Evolutionary conservation across 1,140 invertebrate genomes (phyloP), one percentile per base, ranked within the genome.

Genomic region (Drosophila murphyi): DNA sequence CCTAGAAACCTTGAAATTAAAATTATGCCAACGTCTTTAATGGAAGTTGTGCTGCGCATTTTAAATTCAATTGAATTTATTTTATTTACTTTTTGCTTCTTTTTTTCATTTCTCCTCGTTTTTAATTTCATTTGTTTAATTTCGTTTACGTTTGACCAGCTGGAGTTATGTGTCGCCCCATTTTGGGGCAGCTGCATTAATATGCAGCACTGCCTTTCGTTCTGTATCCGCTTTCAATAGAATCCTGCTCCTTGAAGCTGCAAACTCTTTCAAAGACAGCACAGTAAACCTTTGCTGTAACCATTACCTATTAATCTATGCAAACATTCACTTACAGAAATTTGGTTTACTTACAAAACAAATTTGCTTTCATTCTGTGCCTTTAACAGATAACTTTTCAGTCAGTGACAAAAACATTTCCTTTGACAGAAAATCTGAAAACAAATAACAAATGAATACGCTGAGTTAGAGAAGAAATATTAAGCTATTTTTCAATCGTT

Each of bases 11-110:
- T 47, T 47, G 57, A 32, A 32, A 86, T 86, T 86, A 73, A 87
- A 87, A 86, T 86, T 86, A 87, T 77, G 76, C 72, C 82, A 86
- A 76, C 82, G 72, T 70, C 82, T 86, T 86, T 86, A 86, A 87
- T 87, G 68, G 72, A 79, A 86, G 64, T 79, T 86, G 82, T 87
- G 82, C 82, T 57, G 67, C 52, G 82, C 71, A 86, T 87, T 67
- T 72, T 65, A 31, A 72, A 67, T 59, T 37, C 37, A 57, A 45
- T 72, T 67, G 37, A 50, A 54, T 39, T 37, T 72, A 31, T 51
- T 65, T 74, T 71, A 61, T 67, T 37, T 34, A 67, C 0, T 5
- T 52, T 45, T 6, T 64, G n/a, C 32, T 12, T 35, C 39, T 60
- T 60, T 80, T 60, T 69, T 7, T 29, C 10, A 34, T 54, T 55